Base-by-base conservation (phyloP, 1,140 invertebrate species). In the Lanistes nyassanus region DNA sequence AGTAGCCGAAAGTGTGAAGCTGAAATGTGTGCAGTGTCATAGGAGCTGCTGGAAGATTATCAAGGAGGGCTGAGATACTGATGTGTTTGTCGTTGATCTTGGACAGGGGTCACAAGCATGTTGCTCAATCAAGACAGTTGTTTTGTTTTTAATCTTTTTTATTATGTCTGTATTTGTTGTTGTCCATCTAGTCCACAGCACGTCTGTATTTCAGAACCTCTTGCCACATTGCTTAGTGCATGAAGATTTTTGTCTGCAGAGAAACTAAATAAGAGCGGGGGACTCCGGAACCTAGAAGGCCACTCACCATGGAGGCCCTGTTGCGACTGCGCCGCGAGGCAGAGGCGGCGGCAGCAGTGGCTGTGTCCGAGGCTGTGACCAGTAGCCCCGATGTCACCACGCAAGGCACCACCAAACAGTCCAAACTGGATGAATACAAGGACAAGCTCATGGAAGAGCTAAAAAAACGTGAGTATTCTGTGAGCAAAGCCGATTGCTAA, bases 401-500 rank as follows among this genome's bases (percentile, higher is more conserved):
- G 16, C 75, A 66, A n/a, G 60, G 47, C 1, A 66, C 67, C 65
- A 67, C 21, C 42, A 78, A 79, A 11, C 51, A 77, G 37, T 69
- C 56, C 31, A 77, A 72, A 21, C 56, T 84, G 9, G 74, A 85
- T 60, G 82, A 85, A 66, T 47, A 82, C 26, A 80, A 82, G 72
- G 78, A 83, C 47, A 72, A 79, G 73, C 56, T 83, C 5, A 79
- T 83, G 65, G 79, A 80, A 53, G 78, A 83, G 68, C 74, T 85
- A 37, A 72, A 82, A 56, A 82, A 81, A 72, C 75, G 84, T 85
- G 77, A 82, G 82, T 80, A 66, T 36, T 29, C 13, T 65, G 16
- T 2, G 29, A 71, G 29, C 65, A 47, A 11, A 34, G 37, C 6
- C n/a, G 19, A 55, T 60, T 68, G 42, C 19, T 26, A 60, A 42